A percentile compares a stretch with the other conserved stretches of the same genome.
These are phyloP conservation scores for Amphiprion percula DNA, from an alignment of 2,113 vertebrate genomes.

Conservation along the genomic window DNA sequence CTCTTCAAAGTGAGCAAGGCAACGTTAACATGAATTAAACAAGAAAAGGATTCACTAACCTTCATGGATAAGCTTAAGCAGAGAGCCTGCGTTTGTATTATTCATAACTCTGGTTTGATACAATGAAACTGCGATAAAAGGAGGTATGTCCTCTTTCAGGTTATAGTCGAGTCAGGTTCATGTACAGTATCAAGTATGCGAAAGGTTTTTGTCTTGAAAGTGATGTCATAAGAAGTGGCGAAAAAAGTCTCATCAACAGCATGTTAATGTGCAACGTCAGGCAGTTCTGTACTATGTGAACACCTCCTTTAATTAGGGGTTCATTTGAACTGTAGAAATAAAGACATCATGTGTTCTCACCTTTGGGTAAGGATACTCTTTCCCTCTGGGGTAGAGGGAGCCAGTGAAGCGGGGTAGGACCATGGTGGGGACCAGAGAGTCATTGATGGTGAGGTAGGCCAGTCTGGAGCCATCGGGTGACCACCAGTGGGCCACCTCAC, in stretches of 20 bases:
- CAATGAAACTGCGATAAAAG: slow-evolving; percentile 1
- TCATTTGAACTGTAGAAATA: not conserved
- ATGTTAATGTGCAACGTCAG: too few species aligned
- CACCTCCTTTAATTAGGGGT: too few species aligned
- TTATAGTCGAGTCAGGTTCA: not conserved
- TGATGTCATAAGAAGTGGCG: too few species aligned
- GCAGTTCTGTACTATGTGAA: too few species aligned
- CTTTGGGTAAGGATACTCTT: slow-evolving; percentile 93
- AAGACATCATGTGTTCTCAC: slow-evolving; percentile 74
- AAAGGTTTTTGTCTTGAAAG: not conserved
- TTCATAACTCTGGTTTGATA: slow-evolving; percentile 22
- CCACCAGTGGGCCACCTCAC: slow-evolving; percentile 93
- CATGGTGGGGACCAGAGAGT: slow-evolving; percentile 92
- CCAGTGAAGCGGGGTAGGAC: slow-evolving; percentile 91
- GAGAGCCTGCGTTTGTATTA: slow-evolving; percentile 24
- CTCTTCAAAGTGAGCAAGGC: slow-evolving; percentile 47
- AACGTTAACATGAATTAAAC: slow-evolving; percentile 48
- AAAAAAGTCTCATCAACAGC: too few species aligned
- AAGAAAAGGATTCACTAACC: slow-evolving; percentile 30
- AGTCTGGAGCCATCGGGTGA: slow-evolving; percentile 92
- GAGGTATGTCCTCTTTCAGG: not conserved
- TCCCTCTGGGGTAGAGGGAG: slow-evolving; percentile 89
- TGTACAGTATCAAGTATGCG: not conserved
- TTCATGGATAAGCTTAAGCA: slow-evolving; percentile 27
- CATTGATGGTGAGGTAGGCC: slow-evolving; percentile 94